Percentiles rank a stretch among this genome's conserved stretches.
Evolutionary conservation across 2,797 vertebrate species (phyloP).

Genomic region (Rallus crepitans): DNA sequence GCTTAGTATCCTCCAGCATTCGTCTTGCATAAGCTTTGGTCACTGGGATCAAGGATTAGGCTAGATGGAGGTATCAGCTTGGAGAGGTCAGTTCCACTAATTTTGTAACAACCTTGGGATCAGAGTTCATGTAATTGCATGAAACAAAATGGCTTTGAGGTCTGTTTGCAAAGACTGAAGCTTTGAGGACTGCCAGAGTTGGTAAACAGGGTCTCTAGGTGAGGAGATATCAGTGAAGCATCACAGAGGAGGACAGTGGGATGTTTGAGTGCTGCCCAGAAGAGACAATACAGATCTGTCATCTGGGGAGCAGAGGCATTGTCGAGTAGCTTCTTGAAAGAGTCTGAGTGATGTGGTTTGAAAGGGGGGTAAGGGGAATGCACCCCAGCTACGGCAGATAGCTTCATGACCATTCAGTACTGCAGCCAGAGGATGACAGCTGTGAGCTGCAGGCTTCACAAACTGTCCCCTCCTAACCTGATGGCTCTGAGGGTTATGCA

Average conservation of each 20-base stretch:
- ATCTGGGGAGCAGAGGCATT: not conserved
- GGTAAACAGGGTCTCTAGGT: not conserved
- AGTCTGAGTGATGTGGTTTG: not conserved
- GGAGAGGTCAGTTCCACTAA: not conserved
- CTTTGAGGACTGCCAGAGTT: not conserved
- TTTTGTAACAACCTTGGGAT: not conserved
- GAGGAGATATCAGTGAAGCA: not conserved
- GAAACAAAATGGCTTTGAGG: not conserved
- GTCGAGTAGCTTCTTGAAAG: not conserved
- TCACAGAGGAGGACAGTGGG: not conserved
- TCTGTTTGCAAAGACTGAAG: not conserved
- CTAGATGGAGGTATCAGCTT: not conserved
- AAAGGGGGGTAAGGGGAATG: too few species aligned
- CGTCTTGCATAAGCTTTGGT: not conserved
- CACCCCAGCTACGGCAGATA: not conserved
- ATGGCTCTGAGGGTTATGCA: not conserved
- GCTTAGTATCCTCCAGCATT: not conserved
- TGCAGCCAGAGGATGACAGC: not conserved
- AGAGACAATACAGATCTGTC: not conserved
- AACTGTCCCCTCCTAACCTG: rapidly evolving
- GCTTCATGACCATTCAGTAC: not conserved
- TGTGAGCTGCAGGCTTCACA: not conserved
- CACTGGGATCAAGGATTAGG: not conserved
- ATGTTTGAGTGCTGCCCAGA: not conserved
- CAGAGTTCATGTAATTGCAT: not conserved